phyloP scores from a whole-genome alignment of 2,113 vertebrate genomes.

The Odontophorus gujanensis region DNA sequence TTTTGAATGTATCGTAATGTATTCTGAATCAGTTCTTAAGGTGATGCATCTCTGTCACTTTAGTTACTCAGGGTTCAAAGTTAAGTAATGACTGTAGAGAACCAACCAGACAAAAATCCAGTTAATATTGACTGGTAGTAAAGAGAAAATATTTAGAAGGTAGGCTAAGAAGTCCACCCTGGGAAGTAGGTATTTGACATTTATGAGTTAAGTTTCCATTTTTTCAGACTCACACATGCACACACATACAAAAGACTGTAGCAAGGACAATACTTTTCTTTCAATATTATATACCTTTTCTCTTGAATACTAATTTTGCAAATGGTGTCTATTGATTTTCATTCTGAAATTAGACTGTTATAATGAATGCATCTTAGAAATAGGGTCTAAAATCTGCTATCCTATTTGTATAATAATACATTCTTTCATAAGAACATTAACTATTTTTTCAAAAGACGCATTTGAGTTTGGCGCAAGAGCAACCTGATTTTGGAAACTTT shows the following conservation, averaged over 20 bases:
- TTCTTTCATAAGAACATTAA: neutral
- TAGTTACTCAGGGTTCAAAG: neutral
- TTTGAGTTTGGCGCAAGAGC: neutral
- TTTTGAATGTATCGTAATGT: neutral
- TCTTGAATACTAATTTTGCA: neutral
- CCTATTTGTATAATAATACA: neutral
- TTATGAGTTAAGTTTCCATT: neutral
- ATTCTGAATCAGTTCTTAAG: neutral
- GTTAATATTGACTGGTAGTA: neutral
- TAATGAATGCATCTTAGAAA: neutral
- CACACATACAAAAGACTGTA: neutral
- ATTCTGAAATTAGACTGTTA: neutral
- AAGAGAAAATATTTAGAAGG: neutral
- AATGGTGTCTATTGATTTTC: neutral
- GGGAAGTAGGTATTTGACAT: neutral
- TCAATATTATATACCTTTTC: neutral
- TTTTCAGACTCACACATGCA: neutral
- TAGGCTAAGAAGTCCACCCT: neutral
- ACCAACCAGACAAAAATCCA: neutral
- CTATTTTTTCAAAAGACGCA: neutral
- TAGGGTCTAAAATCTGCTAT: neutral
- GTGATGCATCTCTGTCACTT: neutral
- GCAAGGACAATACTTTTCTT: neutral
- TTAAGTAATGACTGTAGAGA: neutral
- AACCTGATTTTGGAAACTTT: neutral